Evolutionary conservation across 2,797 vertebrate genomes (phyloP).

Genomic region (Erethizon dorsatum): DNA sequence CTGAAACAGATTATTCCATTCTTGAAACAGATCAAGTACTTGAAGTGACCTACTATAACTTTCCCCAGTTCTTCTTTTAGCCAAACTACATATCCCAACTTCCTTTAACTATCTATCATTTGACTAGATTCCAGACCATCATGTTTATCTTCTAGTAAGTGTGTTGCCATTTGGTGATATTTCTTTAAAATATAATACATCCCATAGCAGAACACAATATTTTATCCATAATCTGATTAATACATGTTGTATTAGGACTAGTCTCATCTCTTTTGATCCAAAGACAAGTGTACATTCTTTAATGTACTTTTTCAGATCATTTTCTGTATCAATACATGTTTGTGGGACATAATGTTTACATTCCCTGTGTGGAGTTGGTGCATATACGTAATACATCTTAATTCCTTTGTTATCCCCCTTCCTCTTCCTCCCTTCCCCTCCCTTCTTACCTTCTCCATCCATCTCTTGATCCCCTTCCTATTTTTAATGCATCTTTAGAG

Average conservation of each 20-base stretch:
- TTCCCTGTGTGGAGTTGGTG: not conserved
- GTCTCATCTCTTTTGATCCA: not conserved
- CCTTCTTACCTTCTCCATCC: not conserved
- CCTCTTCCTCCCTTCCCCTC: not conserved
- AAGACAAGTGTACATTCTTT: not conserved
- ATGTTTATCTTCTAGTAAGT: not conserved
- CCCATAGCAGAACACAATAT: not conserved
- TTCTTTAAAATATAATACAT: constrained; percentile 49
- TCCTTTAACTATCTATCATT: not conserved
- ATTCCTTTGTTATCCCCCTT: not conserved
- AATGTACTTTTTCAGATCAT: not conserved
- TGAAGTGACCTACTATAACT: not conserved
- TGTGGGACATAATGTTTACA: not conserved
- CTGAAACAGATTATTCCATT: not conserved
- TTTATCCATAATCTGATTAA: constrained; percentile 31
- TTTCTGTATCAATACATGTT: not conserved
- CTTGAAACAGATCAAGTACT: constrained; percentile 3
- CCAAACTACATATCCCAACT: constrained; percentile 39
- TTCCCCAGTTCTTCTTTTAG: not conserved
- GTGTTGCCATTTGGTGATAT: not conserved
- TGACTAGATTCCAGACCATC: not conserved
- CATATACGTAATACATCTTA: not conserved
- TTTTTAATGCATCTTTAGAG: not conserved
- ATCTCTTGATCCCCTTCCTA: not conserved
- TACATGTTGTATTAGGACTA: not conserved